Evolutionary conservation across 2,888 invertebrate genomes (phyloP), one percentile per base, ranked within the genome.

Genomic region (Tinea trinotella): DNA sequence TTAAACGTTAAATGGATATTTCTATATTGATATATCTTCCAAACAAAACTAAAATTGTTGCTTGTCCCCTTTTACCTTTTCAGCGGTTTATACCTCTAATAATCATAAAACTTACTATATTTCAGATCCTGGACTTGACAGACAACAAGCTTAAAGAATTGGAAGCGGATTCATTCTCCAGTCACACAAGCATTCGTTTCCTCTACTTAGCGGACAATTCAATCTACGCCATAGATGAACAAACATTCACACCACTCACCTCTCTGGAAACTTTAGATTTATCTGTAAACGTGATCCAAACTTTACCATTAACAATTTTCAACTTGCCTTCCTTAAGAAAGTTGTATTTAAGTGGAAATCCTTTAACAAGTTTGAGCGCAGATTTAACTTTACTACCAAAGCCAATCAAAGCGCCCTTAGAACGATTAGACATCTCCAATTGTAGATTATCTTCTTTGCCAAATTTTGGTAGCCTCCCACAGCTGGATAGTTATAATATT

Each of bases 381-480:
- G 71, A 71, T 48, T 62, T 74, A 19, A 61, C 77, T 15, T 64
- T 68, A n/a, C 70, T 87, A 30, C 70, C 66, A 9, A 88, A 83
- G 50, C 91, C 90, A 0, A 81, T 91, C 2, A 73, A 62, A 59
- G 89, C 90, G 0, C 90, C 90, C 0, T 61, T 90, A 50, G 82
- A 87, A 58, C 81, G 87, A 57, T 64, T 92, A 5, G 89, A 90
- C 59, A 66, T 92, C 30, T 88, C 91, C 13, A 79, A 87, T 54
- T 91, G 91, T 62, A 80, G 83, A 54, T 71, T 92, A 30, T 74
- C 72, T 12, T 74, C 79, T 55, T 68, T 92, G 36, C 92, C 92
- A 1, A 70, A 88, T 60, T 79, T 91, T 66, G 91, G 90, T 1
- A 70, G 79, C 22, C 62, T 91, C 13, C 89, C 92, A 10, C 86